Base-by-base conservation (phyloP, 2,797 vertebrate genomes). In the Kryptolebias ocellatus region DNA sequence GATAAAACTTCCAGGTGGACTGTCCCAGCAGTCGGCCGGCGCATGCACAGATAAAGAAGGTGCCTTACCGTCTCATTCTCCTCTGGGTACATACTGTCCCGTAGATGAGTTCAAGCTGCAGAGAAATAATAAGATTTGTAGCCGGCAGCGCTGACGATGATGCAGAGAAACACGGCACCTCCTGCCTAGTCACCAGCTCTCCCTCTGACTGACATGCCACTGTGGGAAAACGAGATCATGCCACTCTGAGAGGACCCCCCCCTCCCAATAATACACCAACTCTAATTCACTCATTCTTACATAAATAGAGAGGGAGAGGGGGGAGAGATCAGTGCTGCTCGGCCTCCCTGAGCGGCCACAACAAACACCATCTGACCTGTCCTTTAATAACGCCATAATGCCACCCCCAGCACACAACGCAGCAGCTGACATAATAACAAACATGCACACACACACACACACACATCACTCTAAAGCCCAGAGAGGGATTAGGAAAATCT, bases 81-180 rank as follows among this genome's bases (percentile, higher is more conserved):
- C 29, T 91, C 90, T 62, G 90, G 90, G 86, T 79, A 90, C 90
- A 91, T 91, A 0, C 63, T 88, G 87, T 86, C 83, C 86, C 66
- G 79, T 42, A 2, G 80, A 64, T 0, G 55, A 67, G 84, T 31
- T 47, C 52, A 70, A 10, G 60, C 78, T 70, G 85, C 80, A 64
- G 84, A 74, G 76, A 67, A 75, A 51, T 15, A 72, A 49, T 16
- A 53, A 67, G 73, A 74, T 57, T 46, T 14, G 60, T 17, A 76
- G 76, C 76, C 51, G 61, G 57, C 29, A 46, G 65, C 53, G 76
- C 76, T 67, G 79, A 74, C 15, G 66, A 60, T 63, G 71, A 72
- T 78, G 80, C 78, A 74, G 72, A 62, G 67, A 58, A 72, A 58
- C 45, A 11, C 74, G 64, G 68, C 63, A 53, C 60, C 63, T 37